Evolutionary conservation across 2,113 vertebrate species (phyloP).

Genomic region (Cephalopholis sonnerati): DNA sequence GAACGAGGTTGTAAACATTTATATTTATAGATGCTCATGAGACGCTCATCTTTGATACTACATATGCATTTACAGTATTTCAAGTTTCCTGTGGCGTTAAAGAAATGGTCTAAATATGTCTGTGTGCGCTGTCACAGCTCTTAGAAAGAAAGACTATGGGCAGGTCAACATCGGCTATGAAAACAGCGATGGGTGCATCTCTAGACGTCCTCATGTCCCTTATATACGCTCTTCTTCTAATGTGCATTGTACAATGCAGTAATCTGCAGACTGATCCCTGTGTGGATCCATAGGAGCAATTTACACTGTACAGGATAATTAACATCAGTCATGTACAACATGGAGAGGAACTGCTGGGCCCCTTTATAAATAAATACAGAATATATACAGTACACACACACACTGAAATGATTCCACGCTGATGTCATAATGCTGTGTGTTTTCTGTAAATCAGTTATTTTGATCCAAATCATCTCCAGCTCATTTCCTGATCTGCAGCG

Average conservation of each 20-base stretch:
- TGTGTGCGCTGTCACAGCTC: too few relatives aligned
- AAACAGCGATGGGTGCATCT: too few relatives aligned
- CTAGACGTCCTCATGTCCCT: neutral
- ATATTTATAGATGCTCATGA: too few relatives aligned
- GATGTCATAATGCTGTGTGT: slow-evolving; percentile 50
- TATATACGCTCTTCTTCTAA: neutral
- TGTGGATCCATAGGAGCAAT: slow-evolving; percentile 36
- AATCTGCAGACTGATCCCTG: neutral
- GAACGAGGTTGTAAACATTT: too few relatives aligned
- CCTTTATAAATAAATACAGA: slow-evolving; percentile 77
- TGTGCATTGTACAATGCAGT: slow-evolving; percentile 51
- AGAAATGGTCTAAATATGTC: too few relatives aligned
- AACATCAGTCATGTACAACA: slow-evolving; percentile 64
- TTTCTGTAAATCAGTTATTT: slow-evolving; percentile 53
- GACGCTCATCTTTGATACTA: too few relatives aligned
- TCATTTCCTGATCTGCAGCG: slow-evolving; percentile 31
- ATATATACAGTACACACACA: slow-evolving; percentile 62
- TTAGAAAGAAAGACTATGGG: too few relatives aligned
- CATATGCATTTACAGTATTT: too few relatives aligned
- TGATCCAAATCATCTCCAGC: slow-evolving; percentile 24
- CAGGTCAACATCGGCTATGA: too few relatives aligned
- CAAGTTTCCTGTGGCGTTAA: too few relatives aligned
- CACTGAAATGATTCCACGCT: slow-evolving; percentile 52
- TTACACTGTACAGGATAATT: slow-evolving; percentile 59
- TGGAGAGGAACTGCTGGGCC: slow-evolving; percentile 31